Percentiles rank a stretch among this genome's conserved stretches.
These are phyloP conservation scores for Cryptocheilus praepositus DNA, from an alignment of 2,888 invertebrate genomes.

Conservation along the genomic window DNA sequence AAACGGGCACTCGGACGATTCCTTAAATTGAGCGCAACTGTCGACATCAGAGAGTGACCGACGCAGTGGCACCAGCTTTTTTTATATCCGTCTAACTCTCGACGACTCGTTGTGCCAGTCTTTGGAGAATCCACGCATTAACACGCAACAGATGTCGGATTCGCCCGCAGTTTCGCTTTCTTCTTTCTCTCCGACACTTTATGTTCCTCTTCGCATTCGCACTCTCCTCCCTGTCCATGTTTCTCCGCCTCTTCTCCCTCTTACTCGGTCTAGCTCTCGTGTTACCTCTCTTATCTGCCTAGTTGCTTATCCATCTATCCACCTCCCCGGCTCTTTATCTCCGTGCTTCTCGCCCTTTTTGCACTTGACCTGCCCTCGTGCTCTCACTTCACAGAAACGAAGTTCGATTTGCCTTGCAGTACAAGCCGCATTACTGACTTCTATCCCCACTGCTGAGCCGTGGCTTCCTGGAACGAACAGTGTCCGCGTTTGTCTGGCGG, in stretches of 20 bases:
- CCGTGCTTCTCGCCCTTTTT: conserved; percentile 12
- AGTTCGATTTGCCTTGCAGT: conserved; percentile 5
- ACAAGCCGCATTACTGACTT: conserved; percentile 4
- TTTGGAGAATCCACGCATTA: conserved; percentile 32
- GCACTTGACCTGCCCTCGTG: conserved; percentile 19
- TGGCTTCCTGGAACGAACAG: conserved; percentile 6
- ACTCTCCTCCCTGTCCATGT: neutral
- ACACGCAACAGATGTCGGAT: conserved; percentile 40
- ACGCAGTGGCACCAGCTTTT: neutral
- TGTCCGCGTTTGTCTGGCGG: conserved; percentile 18
- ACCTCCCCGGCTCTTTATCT: conserved; percentile 2
- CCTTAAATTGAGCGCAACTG: conserved; percentile 33
- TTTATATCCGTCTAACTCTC: too few species aligned
- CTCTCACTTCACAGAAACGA: conserved; percentile 25
- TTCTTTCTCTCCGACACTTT: neutral
- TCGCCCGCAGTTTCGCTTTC: neutral
- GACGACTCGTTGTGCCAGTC: too few species aligned
- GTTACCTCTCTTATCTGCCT: conserved; percentile 2
- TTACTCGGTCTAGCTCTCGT: neutral
- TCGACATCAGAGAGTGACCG: conserved; percentile 12
- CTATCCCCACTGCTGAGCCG: neutral
- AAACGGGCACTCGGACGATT: neutral
- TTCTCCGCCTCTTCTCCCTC: neutral
- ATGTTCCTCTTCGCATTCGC: neutral
- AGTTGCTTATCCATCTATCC: neutral